Conservation (phyloP, 2,113 vertebrate species). For the Toxotes chatareus region DNA sequence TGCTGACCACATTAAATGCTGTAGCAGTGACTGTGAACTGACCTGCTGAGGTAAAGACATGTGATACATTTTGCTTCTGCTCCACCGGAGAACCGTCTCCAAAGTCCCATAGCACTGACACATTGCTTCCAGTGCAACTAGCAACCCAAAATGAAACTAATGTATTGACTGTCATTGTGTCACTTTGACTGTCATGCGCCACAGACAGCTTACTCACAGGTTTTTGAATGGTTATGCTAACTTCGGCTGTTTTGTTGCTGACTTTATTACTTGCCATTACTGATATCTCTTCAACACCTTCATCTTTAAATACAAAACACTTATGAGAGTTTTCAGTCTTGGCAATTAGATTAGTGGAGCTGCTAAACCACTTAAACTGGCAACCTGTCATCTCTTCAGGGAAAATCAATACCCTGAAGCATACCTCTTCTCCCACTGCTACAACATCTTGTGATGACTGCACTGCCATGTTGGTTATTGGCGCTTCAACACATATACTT, state of each 20-base stretch:
- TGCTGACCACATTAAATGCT: constrained; percentile 81
- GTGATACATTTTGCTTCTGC: constrained; percentile 66
- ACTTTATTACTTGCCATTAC: constrained; percentile 79
- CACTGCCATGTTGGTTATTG: constrained; percentile 69
- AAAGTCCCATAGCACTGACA: constrained; percentile 84
- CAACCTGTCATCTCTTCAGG: constrained; percentile 65
- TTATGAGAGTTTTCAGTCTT: constrained; percentile 53
- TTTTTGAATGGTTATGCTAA: constrained; percentile 71
- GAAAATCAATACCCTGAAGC: constrained; percentile 70
- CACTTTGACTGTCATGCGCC: constrained; percentile 45
- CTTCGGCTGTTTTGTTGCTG: constrained; percentile 70
- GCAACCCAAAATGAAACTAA: constrained; percentile 73
- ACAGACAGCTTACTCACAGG: constrained; percentile 70
- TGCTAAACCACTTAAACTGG: constrained; percentile 77
- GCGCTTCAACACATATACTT: constrained; percentile 75
- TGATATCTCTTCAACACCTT: constrained; percentile 75
- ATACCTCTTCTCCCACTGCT: constrained; percentile 72
- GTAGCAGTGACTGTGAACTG: constrained; percentile 71
- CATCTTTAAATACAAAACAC: constrained; percentile 79
- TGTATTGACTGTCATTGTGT: constrained; percentile 67
- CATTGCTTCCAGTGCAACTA: constrained; percentile 65
- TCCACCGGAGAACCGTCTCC: constrained; percentile 76
- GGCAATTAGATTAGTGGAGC: constrained; percentile 2
- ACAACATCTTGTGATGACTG: constrained; percentile 47
- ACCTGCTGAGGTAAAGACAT: constrained; percentile 77